Evolutionary conservation across 2,113 vertebrate species (phyloP).

Genomic region (Ammodytes dubius): DNA sequence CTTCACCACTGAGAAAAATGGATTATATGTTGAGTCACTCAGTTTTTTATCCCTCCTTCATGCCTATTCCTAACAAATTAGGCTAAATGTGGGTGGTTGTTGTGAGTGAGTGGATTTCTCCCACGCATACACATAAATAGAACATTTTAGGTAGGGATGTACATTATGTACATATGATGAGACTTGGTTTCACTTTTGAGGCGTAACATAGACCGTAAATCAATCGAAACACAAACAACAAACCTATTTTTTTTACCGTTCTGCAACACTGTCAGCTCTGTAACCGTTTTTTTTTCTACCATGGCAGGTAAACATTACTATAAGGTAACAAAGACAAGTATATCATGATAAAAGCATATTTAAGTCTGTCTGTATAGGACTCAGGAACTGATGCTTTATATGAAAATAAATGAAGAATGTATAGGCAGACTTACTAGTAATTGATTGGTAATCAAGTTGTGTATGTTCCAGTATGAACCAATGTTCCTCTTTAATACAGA

Average conservation of each 20-base stretch:
- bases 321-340: no score
- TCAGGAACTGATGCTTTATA: neutral
- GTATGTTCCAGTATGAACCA: no score
- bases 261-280: neutral
- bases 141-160: constrained; percentile 3
- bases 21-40: constrained; percentile 59
- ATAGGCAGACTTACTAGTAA: neutral
- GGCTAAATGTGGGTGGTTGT: constrained; percentile 1
- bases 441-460: no score
- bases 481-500: no score
- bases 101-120: neutral
- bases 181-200: neutral
- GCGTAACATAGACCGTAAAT: neutral
- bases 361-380: neutral
- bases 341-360: neutral
- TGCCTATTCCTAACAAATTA: constrained; percentile 50
- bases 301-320: neutral
- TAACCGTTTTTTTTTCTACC: neutral
- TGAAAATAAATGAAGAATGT: neutral
- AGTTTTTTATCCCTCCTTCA: constrained; percentile 34
- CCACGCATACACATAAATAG: neutral
- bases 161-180: constrained; percentile 1
- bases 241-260: neutral
- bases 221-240: neutral
- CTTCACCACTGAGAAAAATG: constrained; percentile 46